phyloP scores from a whole-genome alignment of 2,888 invertebrate species.

The Octodonta nipae region DNA sequence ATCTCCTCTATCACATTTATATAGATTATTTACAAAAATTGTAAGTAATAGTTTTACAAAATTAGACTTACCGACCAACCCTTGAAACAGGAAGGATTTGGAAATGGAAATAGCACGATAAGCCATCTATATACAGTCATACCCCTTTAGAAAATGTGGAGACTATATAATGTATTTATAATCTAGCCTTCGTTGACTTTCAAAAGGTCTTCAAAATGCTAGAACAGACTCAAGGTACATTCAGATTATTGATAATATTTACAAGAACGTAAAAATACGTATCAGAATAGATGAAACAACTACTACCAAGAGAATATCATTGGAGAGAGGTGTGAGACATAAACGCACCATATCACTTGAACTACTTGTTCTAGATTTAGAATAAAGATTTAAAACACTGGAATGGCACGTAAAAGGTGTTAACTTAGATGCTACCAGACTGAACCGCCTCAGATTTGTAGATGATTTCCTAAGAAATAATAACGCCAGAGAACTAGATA shows the following conservation, averaged over 20 bases:
- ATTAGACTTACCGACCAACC: background rate
- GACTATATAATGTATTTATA: no score
- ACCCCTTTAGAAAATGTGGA: no score
- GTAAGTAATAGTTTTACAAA: background rate
- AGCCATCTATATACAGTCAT: background rate
- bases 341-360: background rate
- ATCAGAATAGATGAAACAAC: background rate
- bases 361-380: no score
- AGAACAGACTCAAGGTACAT: background rate
- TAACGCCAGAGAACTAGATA: no score
- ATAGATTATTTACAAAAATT: conserved; percentile 3
- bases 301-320: background rate
- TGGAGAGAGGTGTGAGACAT: background rate
- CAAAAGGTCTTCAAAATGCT: background rate
- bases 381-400: no score
- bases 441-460: no score
- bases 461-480: no score
- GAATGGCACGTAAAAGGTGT: no score
- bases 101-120: background rate
- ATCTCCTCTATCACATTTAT: no score
- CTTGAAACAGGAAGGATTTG: background rate
- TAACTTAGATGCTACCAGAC: no score
- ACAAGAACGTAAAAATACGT: background rate
- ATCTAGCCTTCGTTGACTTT: background rate
- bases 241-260: background rate